Percentiles rank a stretch among this genome's conserved stretches.
phyloP scores from a whole-genome alignment of 2,888 invertebrate species.

The Oscheius onirici region DNA sequence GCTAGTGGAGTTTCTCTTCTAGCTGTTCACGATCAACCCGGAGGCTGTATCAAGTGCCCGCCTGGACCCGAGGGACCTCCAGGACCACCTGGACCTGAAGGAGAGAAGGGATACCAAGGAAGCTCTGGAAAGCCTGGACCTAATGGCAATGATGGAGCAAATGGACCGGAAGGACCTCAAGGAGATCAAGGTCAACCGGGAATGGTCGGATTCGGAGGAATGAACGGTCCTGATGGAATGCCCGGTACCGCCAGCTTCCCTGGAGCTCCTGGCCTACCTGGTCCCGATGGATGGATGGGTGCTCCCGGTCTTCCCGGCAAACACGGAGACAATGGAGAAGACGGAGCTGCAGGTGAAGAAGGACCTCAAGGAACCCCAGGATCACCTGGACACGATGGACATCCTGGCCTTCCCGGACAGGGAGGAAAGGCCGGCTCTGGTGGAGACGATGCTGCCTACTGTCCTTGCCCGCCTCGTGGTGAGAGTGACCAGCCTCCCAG shows the following conservation, averaged over 20 bases:
- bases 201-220: constrained; percentile 54
- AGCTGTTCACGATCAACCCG: constrained; percentile 53
- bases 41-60: constrained; percentile 59
- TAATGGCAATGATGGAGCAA: constrained; percentile 46
- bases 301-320: constrained; percentile 54
- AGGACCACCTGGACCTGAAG: constrained; percentile 46
- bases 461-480: constrained; percentile 15
- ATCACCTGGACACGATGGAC: constrained; percentile 74
- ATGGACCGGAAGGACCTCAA: constrained; percentile 42
- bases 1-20: constrained; percentile 55
- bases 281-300: constrained; percentile 56
- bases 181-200: constrained; percentile 52
- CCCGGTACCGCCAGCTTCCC: constrained; percentile 54
- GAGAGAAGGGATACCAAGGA: constrained; percentile 49
- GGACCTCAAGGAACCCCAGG: constrained; percentile 82
- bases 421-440: constrained; percentile 35
- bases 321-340: constrained; percentile 53
- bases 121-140: constrained; percentile 46
- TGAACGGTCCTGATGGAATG: constrained; percentile 52
- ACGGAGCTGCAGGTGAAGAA: constrained; percentile 48
- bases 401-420: constrained; percentile 60
- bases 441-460: constrained; percentile 42
- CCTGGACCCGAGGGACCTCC: constrained; percentile 51
- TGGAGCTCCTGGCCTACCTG: constrained; percentile 57
- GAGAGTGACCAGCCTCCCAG: constrained; percentile 3